A percentile compares a stretch with the other conserved stretches of the same genome.
These are phyloP conservation scores for Tethya wilhelma DNA, from an alignment of 37 sponge, comb jelly and placozoan genomes.

Conservation along the genomic window DNA sequence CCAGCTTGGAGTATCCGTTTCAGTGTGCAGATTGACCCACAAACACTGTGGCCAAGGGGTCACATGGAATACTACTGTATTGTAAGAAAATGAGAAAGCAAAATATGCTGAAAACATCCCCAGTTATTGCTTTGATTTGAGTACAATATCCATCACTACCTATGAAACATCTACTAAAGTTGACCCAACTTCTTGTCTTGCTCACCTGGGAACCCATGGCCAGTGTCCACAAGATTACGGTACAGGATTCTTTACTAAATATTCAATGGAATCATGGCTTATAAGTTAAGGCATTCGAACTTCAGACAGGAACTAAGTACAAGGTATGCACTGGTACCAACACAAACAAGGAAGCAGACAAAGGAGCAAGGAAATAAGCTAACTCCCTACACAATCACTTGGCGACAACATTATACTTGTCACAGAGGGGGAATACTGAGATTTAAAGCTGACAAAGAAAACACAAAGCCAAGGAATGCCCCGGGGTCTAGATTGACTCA, in stretches of 20 bases:
- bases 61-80: constrained; percentile 1
- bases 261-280: neutral
- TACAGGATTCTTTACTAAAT: neutral
- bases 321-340: no score
- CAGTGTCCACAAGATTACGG: constrained; percentile 6
- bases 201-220: no score
- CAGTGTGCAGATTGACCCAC: constrained; percentile 8
- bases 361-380: neutral
- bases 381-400: neutral
- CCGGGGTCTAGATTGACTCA: constrained; percentile 14
- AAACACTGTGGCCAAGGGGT: constrained; percentile 9
- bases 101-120: neutral
- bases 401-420: constrained; percentile 7
- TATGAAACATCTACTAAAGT: no score
- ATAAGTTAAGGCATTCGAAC: neutral
- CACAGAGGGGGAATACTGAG: constrained; percentile 7
- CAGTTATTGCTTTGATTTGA: neutral
- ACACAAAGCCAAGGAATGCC: constrained; percentile 16
- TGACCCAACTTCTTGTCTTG: no score
- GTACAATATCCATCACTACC: neutral
- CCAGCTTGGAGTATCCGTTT: constrained; percentile 5
- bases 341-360: no score
- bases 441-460: neutral
- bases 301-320: constrained; percentile 2
- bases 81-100: neutral